Evolutionary conservation across 2,113 vertebrate genomes (phyloP).

Genomic region (Ceyx melanurus): DNA sequence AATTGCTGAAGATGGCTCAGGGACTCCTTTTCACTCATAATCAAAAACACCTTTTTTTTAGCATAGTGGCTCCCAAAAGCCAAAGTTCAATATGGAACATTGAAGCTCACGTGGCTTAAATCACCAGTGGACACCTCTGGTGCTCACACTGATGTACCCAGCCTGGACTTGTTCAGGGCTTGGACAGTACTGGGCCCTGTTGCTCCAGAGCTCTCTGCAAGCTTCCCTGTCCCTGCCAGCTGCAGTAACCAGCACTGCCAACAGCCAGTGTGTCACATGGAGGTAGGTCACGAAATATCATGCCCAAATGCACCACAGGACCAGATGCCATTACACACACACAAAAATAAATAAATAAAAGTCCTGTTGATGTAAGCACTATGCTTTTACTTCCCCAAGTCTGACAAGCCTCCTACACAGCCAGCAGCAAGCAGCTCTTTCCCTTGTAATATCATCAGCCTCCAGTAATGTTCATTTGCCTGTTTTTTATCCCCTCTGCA

Average conservation of each 20-base stretch:
- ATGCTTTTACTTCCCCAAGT: conserved; percentile 54
- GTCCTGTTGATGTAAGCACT: conserved; percentile 41
- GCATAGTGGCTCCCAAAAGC: neutral
- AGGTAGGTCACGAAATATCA: conserved; percentile 57
- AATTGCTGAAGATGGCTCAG: neutral
- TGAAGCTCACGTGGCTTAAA: neutral
- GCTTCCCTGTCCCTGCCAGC: conserved; percentile 11
- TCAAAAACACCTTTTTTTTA: conserved; percentile 30
- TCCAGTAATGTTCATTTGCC: conserved; percentile 47
- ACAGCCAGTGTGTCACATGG: conserved; percentile 24
- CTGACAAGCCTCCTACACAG: conserved; percentile 64
- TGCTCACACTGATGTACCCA: neutral
- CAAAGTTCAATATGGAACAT: conserved; percentile 5
- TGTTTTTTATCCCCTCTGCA: conserved; percentile 42
- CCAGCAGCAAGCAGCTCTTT: conserved; percentile 55
- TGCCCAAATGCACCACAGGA: conserved; percentile 34
- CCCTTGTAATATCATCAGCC: conserved; percentile 51
- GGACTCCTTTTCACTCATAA: conserved; percentile 3
- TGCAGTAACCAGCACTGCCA: conserved; percentile 19
- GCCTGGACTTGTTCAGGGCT: neutral
- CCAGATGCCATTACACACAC: conserved; percentile 22
- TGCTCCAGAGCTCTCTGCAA: neutral
- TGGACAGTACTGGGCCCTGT: neutral
- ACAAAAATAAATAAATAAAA: neutral
- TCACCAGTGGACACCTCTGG: neutral